A percentile compares a stretch with the other conserved stretches of the same genome.
Conservation (phyloP, 2,113 vertebrate genomes). For the Brachyhypopomus gauderio region DNA sequence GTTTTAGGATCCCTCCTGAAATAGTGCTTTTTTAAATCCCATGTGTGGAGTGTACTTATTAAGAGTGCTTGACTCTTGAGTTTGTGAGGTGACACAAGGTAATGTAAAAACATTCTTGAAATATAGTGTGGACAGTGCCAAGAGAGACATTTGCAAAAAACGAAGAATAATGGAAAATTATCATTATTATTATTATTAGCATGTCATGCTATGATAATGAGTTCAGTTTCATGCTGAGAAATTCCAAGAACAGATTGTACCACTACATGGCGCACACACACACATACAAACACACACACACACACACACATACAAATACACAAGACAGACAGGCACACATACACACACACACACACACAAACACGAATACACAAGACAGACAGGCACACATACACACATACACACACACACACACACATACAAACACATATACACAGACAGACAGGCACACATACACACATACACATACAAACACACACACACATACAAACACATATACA, state of each 20-base stretch:
- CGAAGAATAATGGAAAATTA: constrained; percentile 42
- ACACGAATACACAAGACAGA: constrained; percentile 37
- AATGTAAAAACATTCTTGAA: constrained; percentile 20
- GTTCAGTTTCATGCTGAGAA: constrained; percentile 41
- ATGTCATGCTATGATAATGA: constrained; percentile 44
- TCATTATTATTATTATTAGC: not conserved
- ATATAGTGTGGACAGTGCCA: not conserved
- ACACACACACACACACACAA: constrained; percentile 23
- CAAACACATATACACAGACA: constrained; percentile 15
- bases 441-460: constrained; percentile 15
- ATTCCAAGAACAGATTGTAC: constrained; percentile 41
- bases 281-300: constrained; percentile 22
- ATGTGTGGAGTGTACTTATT: too few relatives aligned
- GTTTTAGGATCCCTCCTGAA: too few relatives aligned
- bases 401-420: constrained; percentile 33
- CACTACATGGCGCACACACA: constrained; percentile 34
- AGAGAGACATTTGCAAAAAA: constrained; percentile 25
- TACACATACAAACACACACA: constrained; percentile 32
- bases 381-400: constrained; percentile 25
- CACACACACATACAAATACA: constrained; percentile 35
- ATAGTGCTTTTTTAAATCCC: too few relatives aligned
- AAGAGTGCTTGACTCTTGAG: too few relatives aligned
- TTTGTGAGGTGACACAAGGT: constrained; percentile 25
- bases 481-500: constrained; percentile 34
- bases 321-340: constrained; percentile 35